Percentiles rank a stretch among this genome's conserved stretches.
These are phyloP conservation scores for Scomber scombrus DNA, from an alignment of 2,113 vertebrate species.

Conservation along the genomic window DNA sequence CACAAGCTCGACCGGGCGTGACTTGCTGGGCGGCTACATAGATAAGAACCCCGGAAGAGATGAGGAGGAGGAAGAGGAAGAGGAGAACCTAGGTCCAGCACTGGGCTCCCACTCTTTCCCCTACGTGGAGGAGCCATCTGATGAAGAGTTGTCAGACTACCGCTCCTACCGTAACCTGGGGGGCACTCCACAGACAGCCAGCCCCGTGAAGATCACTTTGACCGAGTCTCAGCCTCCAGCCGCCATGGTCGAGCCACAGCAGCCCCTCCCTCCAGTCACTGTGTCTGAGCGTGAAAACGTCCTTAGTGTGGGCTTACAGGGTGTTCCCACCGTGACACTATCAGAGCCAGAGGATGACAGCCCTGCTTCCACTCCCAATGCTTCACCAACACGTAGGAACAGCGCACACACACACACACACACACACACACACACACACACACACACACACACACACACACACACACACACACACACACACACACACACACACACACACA, in stretches of 20 bases:
- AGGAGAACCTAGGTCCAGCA: constrained; percentile 79
- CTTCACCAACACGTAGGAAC: constrained; percentile 90
- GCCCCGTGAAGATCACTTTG: constrained; percentile 92
- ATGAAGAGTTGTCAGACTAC: constrained; percentile 86
- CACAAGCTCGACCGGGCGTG: constrained; percentile 74
- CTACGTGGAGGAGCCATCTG: constrained; percentile 88
- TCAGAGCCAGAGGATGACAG: constrained; percentile 98
- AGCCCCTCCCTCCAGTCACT: constrained; percentile 61
- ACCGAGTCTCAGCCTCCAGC: constrained; percentile 83
- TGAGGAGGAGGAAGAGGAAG: constrained; percentile 71
- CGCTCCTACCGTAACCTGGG: constrained; percentile 83
- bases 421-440: constrained; percentile 3
- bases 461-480: too few relatives aligned
- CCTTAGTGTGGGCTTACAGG: constrained; percentile 91
- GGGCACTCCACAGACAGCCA: constrained; percentile 80
- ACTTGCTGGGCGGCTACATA: constrained; percentile 73
- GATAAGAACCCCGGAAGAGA: constrained; percentile 76
- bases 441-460: too few relatives aligned
- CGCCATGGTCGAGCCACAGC: constrained; percentile 55
- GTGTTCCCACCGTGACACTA: constrained; percentile 92
- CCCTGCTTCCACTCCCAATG: constrained; percentile 91
- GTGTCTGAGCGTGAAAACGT: constrained; percentile 80
- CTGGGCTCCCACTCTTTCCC: constrained; percentile 85
- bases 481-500: too few relatives aligned
- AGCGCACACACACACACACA: constrained; percentile 16